phyloP scores from a whole-genome alignment of 2,888 invertebrate species.

The Punctoribates punctum region DNA sequence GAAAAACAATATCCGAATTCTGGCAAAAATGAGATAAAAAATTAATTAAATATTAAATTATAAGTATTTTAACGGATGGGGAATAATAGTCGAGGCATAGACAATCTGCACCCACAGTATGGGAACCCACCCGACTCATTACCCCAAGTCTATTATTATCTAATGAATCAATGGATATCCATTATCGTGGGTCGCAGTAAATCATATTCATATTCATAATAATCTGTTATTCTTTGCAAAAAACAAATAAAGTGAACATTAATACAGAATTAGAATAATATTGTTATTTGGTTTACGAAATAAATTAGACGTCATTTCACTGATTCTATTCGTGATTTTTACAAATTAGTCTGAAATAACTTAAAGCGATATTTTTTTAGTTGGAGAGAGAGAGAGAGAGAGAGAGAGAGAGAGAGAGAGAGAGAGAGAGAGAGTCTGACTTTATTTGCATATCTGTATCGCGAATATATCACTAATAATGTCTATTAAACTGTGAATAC shows the following conservation, averaged over 20 bases:
- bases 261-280: neutral
- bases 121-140: neutral
- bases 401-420: neutral
- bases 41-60: too few relatives aligned
- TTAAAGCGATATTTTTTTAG: neutral
- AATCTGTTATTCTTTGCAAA: neutral
- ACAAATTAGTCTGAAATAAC: slow-evolving; percentile 1
- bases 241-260: neutral
- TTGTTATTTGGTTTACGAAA: neutral
- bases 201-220: neutral
- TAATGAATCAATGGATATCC: slow-evolving; percentile 4
- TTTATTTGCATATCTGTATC: too few relatives aligned
- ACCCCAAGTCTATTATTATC: neutral
- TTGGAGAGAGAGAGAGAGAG: neutral
- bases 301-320: neutral
- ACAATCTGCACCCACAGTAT: neutral
- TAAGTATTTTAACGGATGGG: too few relatives aligned
- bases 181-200: neutral
- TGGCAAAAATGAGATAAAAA: too few relatives aligned
- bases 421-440: too few relatives aligned
- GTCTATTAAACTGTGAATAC: too few relatives aligned
- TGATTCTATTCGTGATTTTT: slow-evolving; percentile 26
- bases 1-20: too few relatives aligned
- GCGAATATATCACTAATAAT: too few relatives aligned
- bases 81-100: neutral